Percentiles rank a stretch among this genome's conserved stretches.
Evolutionary conservation across 2,888 invertebrate genomes (phyloP).

Genomic region (Drosophila setosimentum): DNA sequence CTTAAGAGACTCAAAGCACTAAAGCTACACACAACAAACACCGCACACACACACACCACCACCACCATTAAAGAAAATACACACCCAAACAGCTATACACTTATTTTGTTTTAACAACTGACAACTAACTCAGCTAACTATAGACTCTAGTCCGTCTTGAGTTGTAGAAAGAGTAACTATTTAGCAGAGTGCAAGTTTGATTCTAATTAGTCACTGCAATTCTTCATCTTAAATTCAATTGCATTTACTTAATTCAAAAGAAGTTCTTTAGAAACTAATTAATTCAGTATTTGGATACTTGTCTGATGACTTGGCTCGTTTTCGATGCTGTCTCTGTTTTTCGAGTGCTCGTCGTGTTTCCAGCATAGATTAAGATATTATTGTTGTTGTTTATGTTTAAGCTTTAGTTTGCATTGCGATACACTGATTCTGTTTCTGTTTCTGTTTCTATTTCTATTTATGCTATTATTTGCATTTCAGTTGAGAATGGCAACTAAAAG

Average conservation of each 20-base stretch:
- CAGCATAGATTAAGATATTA: conserved; percentile 50
- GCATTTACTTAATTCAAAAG: neutral
- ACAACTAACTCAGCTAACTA: conserved; percentile 16
- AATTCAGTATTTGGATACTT: neutral
- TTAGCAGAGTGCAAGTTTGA: neutral
- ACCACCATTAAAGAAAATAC: conserved; percentile 1
- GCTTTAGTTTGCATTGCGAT: conserved; percentile 35
- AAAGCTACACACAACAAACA: conserved; percentile 5
- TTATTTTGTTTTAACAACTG: conserved; percentile 27
- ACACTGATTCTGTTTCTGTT: conserved; percentile 26
- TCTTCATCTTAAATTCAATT: neutral
- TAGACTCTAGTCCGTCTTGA: conserved; percentile 3
- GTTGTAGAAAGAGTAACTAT: conserved; percentile 6
- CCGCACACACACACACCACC: conserved; percentile 3
- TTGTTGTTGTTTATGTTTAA: conserved; percentile 46
- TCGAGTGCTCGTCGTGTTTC: conserved; percentile 41
- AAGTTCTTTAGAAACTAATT: neutral
- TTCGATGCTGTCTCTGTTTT: conserved; percentile 1
- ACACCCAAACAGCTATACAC: conserved; percentile 5
- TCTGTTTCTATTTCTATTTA: conserved; percentile 36
- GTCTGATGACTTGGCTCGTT: conserved; percentile 1
- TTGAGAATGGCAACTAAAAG: conserved; percentile 50
- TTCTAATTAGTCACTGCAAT: no score
- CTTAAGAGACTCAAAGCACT: conserved; percentile 12
- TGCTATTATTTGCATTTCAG: conserved; percentile 52